Evolutionary conservation across 2,888 invertebrate species (phyloP).

Genomic region (Coenonympha arcania): DNA sequence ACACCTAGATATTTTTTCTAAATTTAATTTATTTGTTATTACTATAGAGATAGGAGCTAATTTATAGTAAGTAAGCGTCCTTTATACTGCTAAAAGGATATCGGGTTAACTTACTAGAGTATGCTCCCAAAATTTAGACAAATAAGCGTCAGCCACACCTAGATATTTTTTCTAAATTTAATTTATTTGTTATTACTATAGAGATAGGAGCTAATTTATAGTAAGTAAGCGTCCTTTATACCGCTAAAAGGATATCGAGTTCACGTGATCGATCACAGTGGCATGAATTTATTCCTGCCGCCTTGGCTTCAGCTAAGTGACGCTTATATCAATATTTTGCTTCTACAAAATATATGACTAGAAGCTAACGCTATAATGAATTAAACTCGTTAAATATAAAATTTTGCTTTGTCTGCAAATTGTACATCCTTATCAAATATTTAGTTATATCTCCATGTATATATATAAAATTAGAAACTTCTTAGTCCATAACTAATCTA

Average conservation of each 20-base stretch:
- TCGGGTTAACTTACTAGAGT: background rate
- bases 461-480: too few relatives aligned
- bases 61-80: background rate
- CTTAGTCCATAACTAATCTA: too few relatives aligned
- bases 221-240: constrained; percentile 1
- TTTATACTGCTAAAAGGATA: constrained; percentile 1
- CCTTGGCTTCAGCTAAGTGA: constrained; percentile 3
- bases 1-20: too few relatives aligned
- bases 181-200: background rate
- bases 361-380: background rate
- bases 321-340: constrained; percentile 1
- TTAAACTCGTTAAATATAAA: background rate
- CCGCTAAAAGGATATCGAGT: constrained; percentile 4
- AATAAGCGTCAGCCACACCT: too few relatives aligned
- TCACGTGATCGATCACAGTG: constrained; percentile 15
- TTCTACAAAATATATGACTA: background rate
- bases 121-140: too few relatives aligned
- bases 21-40: background rate
- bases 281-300: constrained; percentile 16
- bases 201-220: background rate
- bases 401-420: too few relatives aligned
- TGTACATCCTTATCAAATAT: too few relatives aligned
- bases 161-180: background rate
- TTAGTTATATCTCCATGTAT: too few relatives aligned
- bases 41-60: background rate